Evolutionary conservation across 1,140 invertebrate genomes (phyloP), one percentile per base, ranked within the genome.

Genomic region (Sitophilus oryzae): DNA sequence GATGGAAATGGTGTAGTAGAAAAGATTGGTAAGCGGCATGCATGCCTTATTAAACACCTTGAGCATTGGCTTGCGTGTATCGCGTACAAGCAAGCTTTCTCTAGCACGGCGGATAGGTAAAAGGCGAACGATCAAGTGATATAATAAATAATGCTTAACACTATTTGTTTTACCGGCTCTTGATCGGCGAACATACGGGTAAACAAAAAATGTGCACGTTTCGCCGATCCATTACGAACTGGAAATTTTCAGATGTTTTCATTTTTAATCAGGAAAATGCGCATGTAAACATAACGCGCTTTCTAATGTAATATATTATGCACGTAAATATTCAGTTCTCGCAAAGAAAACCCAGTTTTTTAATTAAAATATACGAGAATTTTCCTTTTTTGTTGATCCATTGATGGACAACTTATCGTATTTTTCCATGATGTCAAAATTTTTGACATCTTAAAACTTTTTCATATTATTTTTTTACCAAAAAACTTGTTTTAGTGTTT

Each of bases 21-120:
- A 30, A 11, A 30, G 25, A 30, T 30, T 30, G 25, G 5, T 11
- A 11, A 30, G 11, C 5, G 47, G 22, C 15, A 22, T 10, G 49
- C 49, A 52, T 52, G 49, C 37, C 47, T 49, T 49, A 36, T 43
- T 48, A 38, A n/a, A 49, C 46, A 56, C 16, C 46, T 23, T 40
- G 18, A 41, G 40, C 40, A 18, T 54, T 56, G 20, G 53, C 53
- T 56, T 49, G 38, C 38, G 53, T 54, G 43, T 56, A 30, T 30
- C 25, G 25, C 25, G 25, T 30, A 6, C 16, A 44, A 20, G 34
- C 37, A 21, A 42, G 43, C 45, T 56, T 56, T 53, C 51, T 36
- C 53, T 30, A 25, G 34, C 21, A 30, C 47, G 53, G n/a, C n/a
- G n/a, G n/a, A 48, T 14, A 49, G 53, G 37, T 34, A 30, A 44